phyloP scores from a whole-genome alignment of 1,140 invertebrate genomes.

The Drosophila tani region DNA sequence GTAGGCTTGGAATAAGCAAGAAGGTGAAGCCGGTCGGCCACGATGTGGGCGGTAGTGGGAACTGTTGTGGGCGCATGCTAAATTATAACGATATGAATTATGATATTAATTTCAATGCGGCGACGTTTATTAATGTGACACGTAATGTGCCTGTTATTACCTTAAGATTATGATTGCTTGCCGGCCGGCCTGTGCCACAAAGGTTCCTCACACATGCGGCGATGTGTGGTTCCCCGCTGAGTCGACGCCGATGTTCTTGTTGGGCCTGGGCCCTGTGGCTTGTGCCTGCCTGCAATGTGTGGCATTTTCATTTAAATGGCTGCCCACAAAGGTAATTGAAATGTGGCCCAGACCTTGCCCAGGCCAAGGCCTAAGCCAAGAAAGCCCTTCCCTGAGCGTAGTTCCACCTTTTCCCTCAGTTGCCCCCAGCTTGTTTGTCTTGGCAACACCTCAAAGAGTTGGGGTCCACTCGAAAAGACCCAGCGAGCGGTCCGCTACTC shows the following conservation, averaged over 20 bases:
- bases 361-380: constrained; percentile 6
- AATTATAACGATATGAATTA: constrained; percentile 81
- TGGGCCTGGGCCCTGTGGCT: constrained; percentile 43
- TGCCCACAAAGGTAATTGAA: constrained; percentile 80
- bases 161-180: constrained; percentile 81
- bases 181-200: constrained; percentile 32
- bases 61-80: constrained; percentile 64
- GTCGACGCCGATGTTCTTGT: constrained; percentile 5
- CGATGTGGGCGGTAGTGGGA: constrained; percentile 14
- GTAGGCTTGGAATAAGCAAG: not conserved
- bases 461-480: constrained; percentile 41
- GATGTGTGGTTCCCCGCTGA: constrained; percentile 47
- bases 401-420: not conserved
- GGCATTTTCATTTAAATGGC: constrained; percentile 82
- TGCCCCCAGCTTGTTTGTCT: constrained; percentile 69
- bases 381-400: constrained; percentile 5
- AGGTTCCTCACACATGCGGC: constrained; percentile 48
- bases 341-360: constrained; percentile 47
- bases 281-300: constrained; percentile 71
- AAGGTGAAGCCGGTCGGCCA: not conserved
- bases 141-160: constrained; percentile 83
- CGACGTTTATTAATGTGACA: constrained; percentile 78
- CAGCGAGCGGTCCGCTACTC: constrained; percentile 73
- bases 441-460: constrained; percentile 80
- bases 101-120: constrained; percentile 78